Percentiles rank a stretch among this genome's conserved stretches.
These are phyloP conservation scores for Amblyornis subalaris DNA, from an alignment of 2,113 vertebrate genomes.

Conservation along the genomic window DNA sequence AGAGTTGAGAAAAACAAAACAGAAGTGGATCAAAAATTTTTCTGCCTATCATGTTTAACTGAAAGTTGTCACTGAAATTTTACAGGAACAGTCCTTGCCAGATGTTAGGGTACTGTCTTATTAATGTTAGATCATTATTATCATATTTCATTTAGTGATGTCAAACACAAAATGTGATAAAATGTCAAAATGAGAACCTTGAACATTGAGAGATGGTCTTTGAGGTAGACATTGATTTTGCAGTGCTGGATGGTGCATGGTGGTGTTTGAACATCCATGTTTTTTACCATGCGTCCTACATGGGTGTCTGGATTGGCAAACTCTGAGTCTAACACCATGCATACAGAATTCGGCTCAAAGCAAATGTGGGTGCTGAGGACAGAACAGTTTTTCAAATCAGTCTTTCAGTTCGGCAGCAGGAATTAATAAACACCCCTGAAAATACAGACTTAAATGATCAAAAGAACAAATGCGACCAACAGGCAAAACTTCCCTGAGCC, in stretches of 20 bases:
- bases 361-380: rapidly evolving
- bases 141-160: background rate
- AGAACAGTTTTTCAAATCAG: background rate
- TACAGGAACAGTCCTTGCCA: background rate
- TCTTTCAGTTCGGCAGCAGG: background rate
- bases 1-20: background rate
- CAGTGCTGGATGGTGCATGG: background rate
- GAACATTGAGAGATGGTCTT: background rate
- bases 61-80: background rate
- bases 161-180: background rate
- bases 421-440: background rate
- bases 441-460: background rate
- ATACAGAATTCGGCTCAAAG: background rate
- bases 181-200: background rate
- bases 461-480: background rate
- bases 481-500: background rate
- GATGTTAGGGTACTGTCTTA: background rate
- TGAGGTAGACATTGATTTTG: background rate
- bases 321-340: rapidly evolving
- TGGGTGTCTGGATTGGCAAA: background rate
- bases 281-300: background rate
- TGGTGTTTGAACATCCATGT: background rate
- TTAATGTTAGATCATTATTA: background rate
- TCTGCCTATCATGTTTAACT: background rate
- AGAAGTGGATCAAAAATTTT: background rate